Conservation (phyloP, 2,797 vertebrate genomes). For the Peromyscus melanophrys region DNA sequence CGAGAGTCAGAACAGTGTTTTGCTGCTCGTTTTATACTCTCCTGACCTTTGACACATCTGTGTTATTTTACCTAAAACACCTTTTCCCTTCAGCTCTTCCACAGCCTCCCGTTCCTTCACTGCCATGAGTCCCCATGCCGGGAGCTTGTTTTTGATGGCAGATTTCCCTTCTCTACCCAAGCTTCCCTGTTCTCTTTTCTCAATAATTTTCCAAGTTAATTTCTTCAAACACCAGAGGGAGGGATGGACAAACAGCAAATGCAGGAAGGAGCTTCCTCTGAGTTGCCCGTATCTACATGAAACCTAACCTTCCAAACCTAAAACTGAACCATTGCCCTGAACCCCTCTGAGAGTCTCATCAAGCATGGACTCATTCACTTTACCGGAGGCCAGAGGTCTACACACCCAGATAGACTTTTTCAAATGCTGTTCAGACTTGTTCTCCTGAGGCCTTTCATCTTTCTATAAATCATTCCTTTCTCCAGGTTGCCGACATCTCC, state of each 20-base stretch:
- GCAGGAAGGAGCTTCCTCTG: not conserved
- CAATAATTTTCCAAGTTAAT: not conserved
- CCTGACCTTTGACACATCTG: not conserved
- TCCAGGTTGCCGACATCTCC: not conserved
- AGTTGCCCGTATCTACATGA: not conserved
- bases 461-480: not conserved
- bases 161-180: not conserved
- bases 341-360: not conserved
- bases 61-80: not conserved
- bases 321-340: not conserved
- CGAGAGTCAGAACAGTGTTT: too few species aligned
- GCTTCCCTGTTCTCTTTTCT: not conserved
- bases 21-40: not conserved
- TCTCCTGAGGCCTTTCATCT: not conserved
- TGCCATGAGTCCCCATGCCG: accelerated
- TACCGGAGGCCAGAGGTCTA: too few species aligned
- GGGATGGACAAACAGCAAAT: not conserved
- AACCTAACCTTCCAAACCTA: not conserved
- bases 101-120: not conserved
- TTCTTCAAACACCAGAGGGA: not conserved
- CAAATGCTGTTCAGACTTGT: not conserved
- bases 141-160: not conserved
- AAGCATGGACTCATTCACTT: not conserved
- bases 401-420: not conserved
- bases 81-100: not conserved